Conservation (phyloP, 2,113 vertebrate genomes). For the Accipiter virgatus region DNA sequence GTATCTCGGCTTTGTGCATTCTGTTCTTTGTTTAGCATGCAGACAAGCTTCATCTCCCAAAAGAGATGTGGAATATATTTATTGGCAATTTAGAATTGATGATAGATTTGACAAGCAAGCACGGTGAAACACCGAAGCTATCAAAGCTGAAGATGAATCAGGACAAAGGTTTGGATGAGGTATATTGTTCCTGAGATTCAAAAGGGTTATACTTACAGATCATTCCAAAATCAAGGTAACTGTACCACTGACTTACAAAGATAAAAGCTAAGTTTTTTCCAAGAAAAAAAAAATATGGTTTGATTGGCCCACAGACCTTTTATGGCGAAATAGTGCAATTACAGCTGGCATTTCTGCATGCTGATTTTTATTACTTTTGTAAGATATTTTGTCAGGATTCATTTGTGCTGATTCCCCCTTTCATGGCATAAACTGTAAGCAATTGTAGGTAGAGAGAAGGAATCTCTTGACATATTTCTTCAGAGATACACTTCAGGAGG, state of each 20-base stretch:
- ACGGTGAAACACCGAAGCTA: background rate
- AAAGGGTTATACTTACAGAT: constrained; percentile 16
- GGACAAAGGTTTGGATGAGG: constrained; percentile 57
- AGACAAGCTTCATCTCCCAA: constrained; percentile 35
- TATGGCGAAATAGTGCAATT: constrained; percentile 31
- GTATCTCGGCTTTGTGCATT: constrained; percentile 10
- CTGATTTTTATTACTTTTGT: constrained; percentile 46
- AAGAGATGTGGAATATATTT: constrained; percentile 48
- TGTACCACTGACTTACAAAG: background rate
- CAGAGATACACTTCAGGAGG: background rate
- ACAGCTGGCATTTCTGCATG: constrained; percentile 20
- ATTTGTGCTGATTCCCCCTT: constrained; percentile 23
- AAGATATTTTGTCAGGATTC: constrained; percentile 33
- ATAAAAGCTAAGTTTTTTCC: constrained; percentile 19
- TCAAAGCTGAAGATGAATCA: constrained; percentile 37
- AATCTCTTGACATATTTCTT: background rate
- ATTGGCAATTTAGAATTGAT: constrained; percentile 40
- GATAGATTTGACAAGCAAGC: constrained; percentile 45
- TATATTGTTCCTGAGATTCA: constrained; percentile 44
- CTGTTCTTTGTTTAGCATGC: constrained; percentile 47
- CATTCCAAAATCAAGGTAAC: constrained; percentile 27
- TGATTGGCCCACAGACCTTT: constrained; percentile 38
- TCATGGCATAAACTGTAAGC: constrained; percentile 15
- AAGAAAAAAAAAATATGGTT: background rate
- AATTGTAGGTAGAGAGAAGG: background rate